These are phyloP conservation scores for Cephalopterus ornatus DNA, from an alignment of 2,113 vertebrate genomes.

Conservation along the genomic window DNA sequence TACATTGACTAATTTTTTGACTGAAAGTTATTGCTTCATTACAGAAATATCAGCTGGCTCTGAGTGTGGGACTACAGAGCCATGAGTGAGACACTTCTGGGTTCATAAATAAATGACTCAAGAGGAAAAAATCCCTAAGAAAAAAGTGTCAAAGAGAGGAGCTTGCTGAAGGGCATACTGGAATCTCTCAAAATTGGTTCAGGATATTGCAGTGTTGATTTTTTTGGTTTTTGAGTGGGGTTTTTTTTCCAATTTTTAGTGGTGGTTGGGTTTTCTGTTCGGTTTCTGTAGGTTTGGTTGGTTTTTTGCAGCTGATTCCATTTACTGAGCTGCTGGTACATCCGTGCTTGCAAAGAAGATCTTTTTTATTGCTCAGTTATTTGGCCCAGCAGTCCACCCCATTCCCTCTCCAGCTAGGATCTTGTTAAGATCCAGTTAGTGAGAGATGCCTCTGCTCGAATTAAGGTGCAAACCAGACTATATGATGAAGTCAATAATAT, in stretches of 20 bases:
- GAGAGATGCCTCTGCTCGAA: neutral
- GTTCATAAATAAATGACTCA: neutral
- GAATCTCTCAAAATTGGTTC: neutral
- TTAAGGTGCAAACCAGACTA: neutral
- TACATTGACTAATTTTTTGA: neutral
- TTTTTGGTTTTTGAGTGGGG: neutral
- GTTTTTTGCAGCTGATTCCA: neutral
- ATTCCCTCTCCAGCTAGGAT: neutral
- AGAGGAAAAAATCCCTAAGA: neutral
- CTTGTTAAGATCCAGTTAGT: neutral
- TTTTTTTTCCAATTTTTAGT: neutral
- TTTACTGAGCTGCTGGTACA: neutral
- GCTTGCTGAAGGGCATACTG: neutral
- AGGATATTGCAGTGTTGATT: neutral
- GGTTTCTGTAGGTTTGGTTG: neutral
- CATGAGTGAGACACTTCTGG: neutral
- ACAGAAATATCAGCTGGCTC: neutral
- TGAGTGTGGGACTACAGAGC: neutral
- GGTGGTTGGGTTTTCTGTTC: neutral
- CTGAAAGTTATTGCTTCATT: neutral
- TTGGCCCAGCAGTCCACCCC: neutral
- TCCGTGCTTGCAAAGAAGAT: neutral
- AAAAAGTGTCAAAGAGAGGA: neutral
- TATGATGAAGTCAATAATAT: neutral
- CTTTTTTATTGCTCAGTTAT: neutral